Conservation (phyloP, 2,888 invertebrate species). For the Cheilosia soror region DNA sequence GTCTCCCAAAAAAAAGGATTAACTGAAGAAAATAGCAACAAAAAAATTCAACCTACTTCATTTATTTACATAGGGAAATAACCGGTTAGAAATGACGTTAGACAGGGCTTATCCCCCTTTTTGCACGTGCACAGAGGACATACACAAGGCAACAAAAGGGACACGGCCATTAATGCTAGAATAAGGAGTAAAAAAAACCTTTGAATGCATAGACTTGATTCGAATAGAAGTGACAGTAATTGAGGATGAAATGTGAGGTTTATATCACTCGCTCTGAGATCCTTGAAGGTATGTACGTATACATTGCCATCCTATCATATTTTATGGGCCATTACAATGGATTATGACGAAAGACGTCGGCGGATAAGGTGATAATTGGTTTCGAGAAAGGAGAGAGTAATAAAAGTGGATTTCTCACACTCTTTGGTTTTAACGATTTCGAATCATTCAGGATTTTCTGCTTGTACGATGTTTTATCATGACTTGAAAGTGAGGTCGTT, state of each 20-base stretch:
- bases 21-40: slow-evolving; percentile 28
- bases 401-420: background rate
- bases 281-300: slow-evolving; percentile 10
- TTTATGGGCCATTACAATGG: slow-evolving; percentile 12
- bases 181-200: slow-evolving; percentile 14
- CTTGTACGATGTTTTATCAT: too few relatives aligned
- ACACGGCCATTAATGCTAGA: slow-evolving; percentile 42
- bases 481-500: too few relatives aligned
- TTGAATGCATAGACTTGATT: slow-evolving; percentile 45
- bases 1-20: slow-evolving; percentile 52
- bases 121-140: slow-evolving; percentile 41
- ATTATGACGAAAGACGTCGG: slow-evolving; percentile 14
- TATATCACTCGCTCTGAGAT: slow-evolving; percentile 13
- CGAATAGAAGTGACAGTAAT: slow-evolving; percentile 55
- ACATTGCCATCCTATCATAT: slow-evolving; percentile 26
- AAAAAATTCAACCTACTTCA: slow-evolving; percentile 23
- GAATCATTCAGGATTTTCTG: background rate
- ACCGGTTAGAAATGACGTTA: slow-evolving; percentile 42
- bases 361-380: slow-evolving; percentile 26
- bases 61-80: slow-evolving; percentile 61
- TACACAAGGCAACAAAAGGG: slow-evolving; percentile 41
- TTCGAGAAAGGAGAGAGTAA: background rate
- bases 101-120: slow-evolving; percentile 40
- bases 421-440: background rate
- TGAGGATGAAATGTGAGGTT: slow-evolving; percentile 63